A percentile compares a stretch with the other conserved stretches of the same genome.
These are phyloP conservation scores for Dipodomys stephensi DNA, from an alignment of 2,113 vertebrate species.

Conservation along the genomic window DNA sequence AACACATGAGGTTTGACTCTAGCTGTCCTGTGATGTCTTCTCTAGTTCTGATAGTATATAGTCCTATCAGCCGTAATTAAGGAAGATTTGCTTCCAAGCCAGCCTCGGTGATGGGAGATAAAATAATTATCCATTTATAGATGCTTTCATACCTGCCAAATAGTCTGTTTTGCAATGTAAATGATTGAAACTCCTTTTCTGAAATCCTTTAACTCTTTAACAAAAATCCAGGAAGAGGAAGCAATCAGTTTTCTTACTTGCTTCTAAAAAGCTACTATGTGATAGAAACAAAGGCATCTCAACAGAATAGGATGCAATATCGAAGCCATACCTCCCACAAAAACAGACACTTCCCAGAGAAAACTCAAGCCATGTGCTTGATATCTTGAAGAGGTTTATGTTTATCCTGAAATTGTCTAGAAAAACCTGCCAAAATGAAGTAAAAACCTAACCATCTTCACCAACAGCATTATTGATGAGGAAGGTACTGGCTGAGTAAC, in stretches of 20 bases:
- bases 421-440: neutral
- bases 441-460: neutral
- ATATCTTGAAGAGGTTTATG: neutral
- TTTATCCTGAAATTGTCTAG: neutral
- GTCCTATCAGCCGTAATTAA: conserved; percentile 64
- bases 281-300: conserved; percentile 5
- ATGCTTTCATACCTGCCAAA: conserved; percentile 44
- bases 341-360: neutral
- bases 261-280: neutral
- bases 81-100: conserved; percentile 54
- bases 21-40: conserved; percentile 33
- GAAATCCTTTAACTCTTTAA: conserved; percentile 27
- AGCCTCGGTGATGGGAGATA: conserved; percentile 41
- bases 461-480: neutral
- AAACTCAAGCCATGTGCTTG: neutral
- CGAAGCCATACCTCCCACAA: neutral
- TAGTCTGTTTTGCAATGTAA: conserved; percentile 30
- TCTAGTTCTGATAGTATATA: conserved; percentile 32
- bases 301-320: neutral
- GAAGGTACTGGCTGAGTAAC: neutral
- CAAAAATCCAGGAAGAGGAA: neutral
- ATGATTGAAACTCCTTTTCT: conserved; percentile 13
- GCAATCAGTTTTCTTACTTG: neutral
- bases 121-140: conserved; percentile 42
- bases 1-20: neutral